Base-by-base conservation (phyloP, 2,888 invertebrate genomes). In the Liodrosophila aerea region DNA sequence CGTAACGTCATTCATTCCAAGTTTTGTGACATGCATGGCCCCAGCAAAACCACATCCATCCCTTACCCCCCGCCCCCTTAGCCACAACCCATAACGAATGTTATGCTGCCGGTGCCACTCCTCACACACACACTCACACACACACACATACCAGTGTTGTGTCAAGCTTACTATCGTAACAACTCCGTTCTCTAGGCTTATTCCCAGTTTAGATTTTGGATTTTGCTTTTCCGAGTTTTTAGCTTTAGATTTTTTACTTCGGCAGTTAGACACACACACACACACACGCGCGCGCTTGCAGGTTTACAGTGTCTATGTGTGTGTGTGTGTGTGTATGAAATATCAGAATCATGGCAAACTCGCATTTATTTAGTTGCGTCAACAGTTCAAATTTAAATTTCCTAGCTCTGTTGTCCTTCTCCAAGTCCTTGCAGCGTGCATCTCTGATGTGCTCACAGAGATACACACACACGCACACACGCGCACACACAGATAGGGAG, bases 1-100 rank as follows among this genome's bases (percentile, higher is more conserved):
- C 80, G 77, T 83, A 78, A 78, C 67, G 78, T 78, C 78, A 80
- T 83, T 73, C 83, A 83, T 67, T 82, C 64, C 83, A 76, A 76
- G 54, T 82, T 77, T 76, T 70, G 54, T 67, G 76, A 65, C 80
- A 77, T 77, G 78, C 72, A 80, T 76, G 73, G 22, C 49, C 30
- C 16, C 33, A 50, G 27, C 44, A 34, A 16, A 11, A 22, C 22
- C 22, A 5, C 22, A 22, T 15, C 37, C 7, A 31, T 51, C 30
- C 8, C 13, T 31, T 3, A 1, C 44, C 27, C 13, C 4, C n/a
- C 5, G 2, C 5, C 41, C 22, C 22, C 22, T 22, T 5, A 22
- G 22, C 22, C 22, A 22, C 22, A 22, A 2, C 22, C 2, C 22
- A 22, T 22, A 22, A 22, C 22, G 22, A 22, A 22, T 22, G 22